phyloP scores from a whole-genome alignment of 2,113 vertebrate genomes.

The Hydropotes inermis region DNA sequence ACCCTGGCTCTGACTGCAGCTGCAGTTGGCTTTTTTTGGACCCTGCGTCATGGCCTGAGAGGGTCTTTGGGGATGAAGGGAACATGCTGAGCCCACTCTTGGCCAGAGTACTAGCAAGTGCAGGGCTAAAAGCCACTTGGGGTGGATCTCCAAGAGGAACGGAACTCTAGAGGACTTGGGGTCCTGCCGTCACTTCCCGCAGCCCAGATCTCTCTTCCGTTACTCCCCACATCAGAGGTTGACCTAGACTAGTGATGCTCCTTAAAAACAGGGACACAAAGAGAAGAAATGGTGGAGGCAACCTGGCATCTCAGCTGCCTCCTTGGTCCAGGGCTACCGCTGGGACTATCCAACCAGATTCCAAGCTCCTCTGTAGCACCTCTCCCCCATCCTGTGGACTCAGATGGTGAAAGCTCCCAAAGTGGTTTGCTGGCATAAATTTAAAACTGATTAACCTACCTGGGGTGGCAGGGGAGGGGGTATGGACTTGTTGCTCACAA shows the following conservation, averaged over 20 bases:
- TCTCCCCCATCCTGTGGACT: not conserved
- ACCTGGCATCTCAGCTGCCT: not conserved
- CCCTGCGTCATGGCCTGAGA: not conserved
- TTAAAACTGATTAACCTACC: not conserved
- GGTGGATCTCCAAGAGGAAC: not conserved
- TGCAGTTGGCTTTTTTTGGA: not conserved
- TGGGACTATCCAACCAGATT: not conserved
- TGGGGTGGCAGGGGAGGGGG: fast-evolving
- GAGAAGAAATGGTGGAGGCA: not conserved
- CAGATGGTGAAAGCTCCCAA: not conserved
- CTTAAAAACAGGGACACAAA: not conserved
- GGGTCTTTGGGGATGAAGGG: not conserved
- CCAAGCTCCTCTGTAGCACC: not conserved
- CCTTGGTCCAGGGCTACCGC: not conserved
- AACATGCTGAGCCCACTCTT: not conserved
- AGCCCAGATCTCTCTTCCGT: not conserved
- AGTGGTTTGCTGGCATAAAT: not conserved
- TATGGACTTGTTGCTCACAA: not conserved
- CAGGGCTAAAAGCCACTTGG: not conserved
- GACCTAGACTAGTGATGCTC: not conserved
- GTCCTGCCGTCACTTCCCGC: not conserved
- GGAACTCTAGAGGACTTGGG: not conserved
- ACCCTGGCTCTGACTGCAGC: not conserved
- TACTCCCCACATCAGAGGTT: not conserved
- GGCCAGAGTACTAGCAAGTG: not conserved